A percentile compares a stretch with the other conserved stretches of the same genome.
phyloP scores from a whole-genome alignment of 2,797 vertebrate genomes.

The Echiichthys vipera region DNA sequence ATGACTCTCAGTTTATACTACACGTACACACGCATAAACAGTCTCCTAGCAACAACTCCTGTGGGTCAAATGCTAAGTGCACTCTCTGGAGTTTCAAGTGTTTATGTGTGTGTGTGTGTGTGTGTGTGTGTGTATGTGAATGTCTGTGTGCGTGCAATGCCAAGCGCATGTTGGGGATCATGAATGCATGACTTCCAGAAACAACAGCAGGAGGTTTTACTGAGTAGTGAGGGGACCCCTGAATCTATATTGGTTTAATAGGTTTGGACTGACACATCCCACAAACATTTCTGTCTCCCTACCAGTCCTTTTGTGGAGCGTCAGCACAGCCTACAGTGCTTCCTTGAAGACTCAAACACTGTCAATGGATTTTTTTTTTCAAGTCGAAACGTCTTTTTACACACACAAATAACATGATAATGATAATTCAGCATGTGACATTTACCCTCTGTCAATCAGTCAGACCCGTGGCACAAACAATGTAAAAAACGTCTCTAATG shows the following conservation, averaged over 20 bases:
- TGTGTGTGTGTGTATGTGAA: no score
- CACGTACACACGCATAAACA: conserved; percentile 25
- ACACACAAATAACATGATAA: neutral
- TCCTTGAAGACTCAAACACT: conserved; percentile 21
- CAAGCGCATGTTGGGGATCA: conserved; percentile 5
- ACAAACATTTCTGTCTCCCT: conserved; percentile 42
- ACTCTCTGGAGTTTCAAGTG: conserved; percentile 42
- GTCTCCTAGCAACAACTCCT: conserved; percentile 52
- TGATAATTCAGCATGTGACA: neutral
- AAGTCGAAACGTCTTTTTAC: conserved; percentile 1
- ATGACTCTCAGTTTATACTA: conserved; percentile 14
- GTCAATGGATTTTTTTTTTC: conserved; percentile 25
- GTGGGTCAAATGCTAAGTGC: conserved; percentile 34
- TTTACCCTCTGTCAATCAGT: conserved; percentile 1
- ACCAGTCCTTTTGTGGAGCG: conserved; percentile 52
- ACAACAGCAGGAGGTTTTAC: conserved; percentile 39
- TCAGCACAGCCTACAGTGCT: conserved; percentile 39
- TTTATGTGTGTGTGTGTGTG: conserved; percentile 33
- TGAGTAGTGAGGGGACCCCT: conserved; percentile 42
- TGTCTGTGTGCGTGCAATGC: no score
- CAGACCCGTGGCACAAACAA: conserved; percentile 31
- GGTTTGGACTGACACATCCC: conserved; percentile 33
- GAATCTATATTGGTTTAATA: conserved; percentile 48
- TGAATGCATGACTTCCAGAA: conserved; percentile 28
- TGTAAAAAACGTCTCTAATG: conserved; percentile 30